Evolutionary conservation across 2,113 vertebrate species (phyloP), one percentile per base, ranked within the genome.

Genomic region (Zosterops pallidus): DNA sequence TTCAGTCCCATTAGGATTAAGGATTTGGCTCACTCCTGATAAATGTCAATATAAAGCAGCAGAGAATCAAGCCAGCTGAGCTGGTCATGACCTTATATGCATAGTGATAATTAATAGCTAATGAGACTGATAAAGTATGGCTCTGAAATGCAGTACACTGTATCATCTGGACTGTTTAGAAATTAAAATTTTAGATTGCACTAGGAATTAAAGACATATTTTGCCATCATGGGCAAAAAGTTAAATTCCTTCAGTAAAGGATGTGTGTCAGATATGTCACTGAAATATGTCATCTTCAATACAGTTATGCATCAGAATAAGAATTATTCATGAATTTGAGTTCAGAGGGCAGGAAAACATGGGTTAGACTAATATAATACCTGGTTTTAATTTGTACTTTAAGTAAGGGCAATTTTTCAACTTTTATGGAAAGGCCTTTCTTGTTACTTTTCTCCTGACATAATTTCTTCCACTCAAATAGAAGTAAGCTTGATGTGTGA

Each of bases 41-140:
- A 46, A 83, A 65, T 57, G 47, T 57, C 53, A 44, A 25, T 46
- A 55, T 83, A 76, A 72, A 72, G 65, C 57, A 83, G 65, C 67
- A 86, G 41, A 89, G 57, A 82, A 92, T 81, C 25, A 71, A 84
- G 62, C 21, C 83, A 83, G 52, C n/a, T 71, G 72, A 94, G 68
- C 80, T 89, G 56, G n/a, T 92, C 77, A 11, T 75, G 77, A 81
- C 80, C 83, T 84, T 81, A 42, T 84, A 52, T 83, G 35, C 64
- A 71, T 62, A 81, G 68, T 59, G 64, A 64, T 89, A 92, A 89
- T 90, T 89, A 89, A 79, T 47, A 64, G 91, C 69, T 91, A 68
- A 86, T 82, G 62, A 89, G 72, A 35, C 22, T 94, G 84, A 64
- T 82, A 71, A 89, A 86, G 84, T 60, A 33, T 42, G 31, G 20